A percentile compares a stretch with the other conserved stretches of the same genome.
Conservation (phyloP, 2,888 invertebrate species). For the Cotesia congregata region DNA sequence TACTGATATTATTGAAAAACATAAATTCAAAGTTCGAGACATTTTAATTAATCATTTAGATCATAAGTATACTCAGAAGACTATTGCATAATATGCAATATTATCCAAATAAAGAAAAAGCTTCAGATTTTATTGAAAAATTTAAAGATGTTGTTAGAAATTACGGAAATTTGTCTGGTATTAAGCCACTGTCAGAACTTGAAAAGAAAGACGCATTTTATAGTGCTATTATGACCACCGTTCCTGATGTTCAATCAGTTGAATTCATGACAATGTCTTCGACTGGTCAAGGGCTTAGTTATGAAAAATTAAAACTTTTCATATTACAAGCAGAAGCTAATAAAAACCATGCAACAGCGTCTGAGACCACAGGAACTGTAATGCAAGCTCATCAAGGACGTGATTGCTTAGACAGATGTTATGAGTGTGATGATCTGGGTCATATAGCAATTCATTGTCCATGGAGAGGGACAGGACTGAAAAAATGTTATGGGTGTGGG, state of each 20-base stretch:
- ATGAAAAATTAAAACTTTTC: conserved; percentile 42
- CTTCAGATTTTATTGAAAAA: conserved; percentile 37
- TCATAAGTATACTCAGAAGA: conserved; percentile 43
- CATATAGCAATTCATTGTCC: conserved; percentile 43
- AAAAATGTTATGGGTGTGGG: conserved; percentile 37
- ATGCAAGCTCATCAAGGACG: not conserved
- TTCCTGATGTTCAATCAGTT: conserved; percentile 43
- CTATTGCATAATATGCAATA: conserved; percentile 43
- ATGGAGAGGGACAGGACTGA: conserved; percentile 25
- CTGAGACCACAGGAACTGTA: conserved; percentile 9
- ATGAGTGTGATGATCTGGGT: conserved; percentile 41
- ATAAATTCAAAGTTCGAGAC: conserved; percentile 46
- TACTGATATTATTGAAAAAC: conserved; percentile 42
- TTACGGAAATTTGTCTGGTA: too few relatives aligned
- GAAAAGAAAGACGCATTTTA: conserved; percentile 47
- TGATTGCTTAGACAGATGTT: conserved; percentile 22
- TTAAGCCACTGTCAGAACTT: conserved; percentile 35
- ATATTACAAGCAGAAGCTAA: conserved; percentile 46
- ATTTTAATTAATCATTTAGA: conserved; percentile 49
- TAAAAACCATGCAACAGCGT: conserved; percentile 26
- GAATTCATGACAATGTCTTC: conserved; percentile 44
- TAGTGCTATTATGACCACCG: conserved; percentile 39
- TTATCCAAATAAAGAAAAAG: conserved; percentile 41
- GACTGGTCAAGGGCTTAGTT: conserved; percentile 42
- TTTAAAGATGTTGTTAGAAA: too few relatives aligned